Base-by-base conservation (phyloP, 2,113 vertebrate species). In the Anser brachyrhynchus region DNA sequence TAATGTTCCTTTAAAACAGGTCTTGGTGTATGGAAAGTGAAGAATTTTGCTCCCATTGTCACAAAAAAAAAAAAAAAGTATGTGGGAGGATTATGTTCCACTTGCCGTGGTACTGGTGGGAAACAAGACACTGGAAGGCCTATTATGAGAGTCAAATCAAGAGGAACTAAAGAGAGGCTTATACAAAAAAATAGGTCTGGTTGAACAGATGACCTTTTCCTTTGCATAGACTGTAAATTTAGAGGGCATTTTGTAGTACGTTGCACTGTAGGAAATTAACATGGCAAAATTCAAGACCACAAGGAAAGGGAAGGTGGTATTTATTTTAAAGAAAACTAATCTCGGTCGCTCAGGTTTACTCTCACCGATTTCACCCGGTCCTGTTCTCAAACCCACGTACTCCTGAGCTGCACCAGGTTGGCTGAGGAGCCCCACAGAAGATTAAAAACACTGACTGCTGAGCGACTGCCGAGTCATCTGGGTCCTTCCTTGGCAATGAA, bases 91-190 rank as follows among this genome's bases (percentile, higher is more conserved):
- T 81, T 29, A 13, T 64, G 9, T 19, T 21, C 81, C 70, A 31
- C 76, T 86, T 95, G 84, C 76, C 71, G 39, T 89, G 76, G 76
- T 39, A 13, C 44, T 33, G 51, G n/a, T 74, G 84, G 54, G 76
- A 78, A 85, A 74, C 55, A n/a, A 31, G 66, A 55, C 31, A 5
- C 43, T 37, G 43, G 71, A 29, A 74, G 37, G 23, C 69, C 39
- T 77, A 8, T 59, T 70, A 43, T 0, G 5, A 87, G 87, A 87
- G 49, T 74, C 11, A 25, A 25, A 58, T 67, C 57, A 70, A 44
- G 43, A 84, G 39, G 64, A 67, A 58, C 33, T 54, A 57, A 79
- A 92, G 46, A 43, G 14, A 57, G 39, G 35, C 87, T 84, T 31
- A n/a, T 11, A 11, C 20, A 58, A 39, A 59, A 88, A 85, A 77